Conservation (phyloP, 2,113 vertebrate species). For the Archilochus colubris region DNA sequence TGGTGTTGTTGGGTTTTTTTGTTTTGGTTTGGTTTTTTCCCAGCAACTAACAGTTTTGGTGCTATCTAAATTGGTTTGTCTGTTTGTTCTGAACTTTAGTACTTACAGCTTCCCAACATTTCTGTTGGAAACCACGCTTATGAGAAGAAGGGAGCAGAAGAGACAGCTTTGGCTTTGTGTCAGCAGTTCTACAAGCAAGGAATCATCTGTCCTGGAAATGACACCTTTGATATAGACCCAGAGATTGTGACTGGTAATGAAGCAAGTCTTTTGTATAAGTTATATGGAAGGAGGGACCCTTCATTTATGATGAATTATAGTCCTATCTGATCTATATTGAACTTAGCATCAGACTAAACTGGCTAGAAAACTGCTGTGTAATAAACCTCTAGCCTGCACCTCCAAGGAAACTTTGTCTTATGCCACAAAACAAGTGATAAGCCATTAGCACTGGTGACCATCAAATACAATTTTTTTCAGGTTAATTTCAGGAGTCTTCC, state of each 20-base stretch:
- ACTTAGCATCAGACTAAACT: neutral
- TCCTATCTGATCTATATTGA: neutral
- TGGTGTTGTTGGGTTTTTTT: neutral
- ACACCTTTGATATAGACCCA: constrained; percentile 91
- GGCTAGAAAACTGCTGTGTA: neutral
- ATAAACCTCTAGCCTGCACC: neutral
- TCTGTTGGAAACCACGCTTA: constrained; percentile 90
- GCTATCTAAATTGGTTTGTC: neutral
- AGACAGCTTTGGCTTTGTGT: constrained; percentile 85
- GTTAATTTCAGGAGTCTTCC: neutral
- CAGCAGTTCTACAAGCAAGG: constrained; percentile 87
- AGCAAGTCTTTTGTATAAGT: neutral
- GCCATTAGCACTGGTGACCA: neutral
- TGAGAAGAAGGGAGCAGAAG: constrained; percentile 71
- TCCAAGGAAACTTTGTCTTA: neutral
- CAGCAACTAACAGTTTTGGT: neutral
- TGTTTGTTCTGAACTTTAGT: constrained; percentile 75
- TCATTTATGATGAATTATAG: neutral
- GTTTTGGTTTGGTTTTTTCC: neutral
- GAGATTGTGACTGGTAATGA: constrained; percentile 85
- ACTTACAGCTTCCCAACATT: constrained; percentile 82
- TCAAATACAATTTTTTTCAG: neutral
- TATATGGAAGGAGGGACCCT: neutral
- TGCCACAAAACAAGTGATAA: neutral
- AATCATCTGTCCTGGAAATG: constrained; percentile 84